Base-by-base conservation (phyloP, 2,888 invertebrate species). In the Drosophila macrothrix region DNA sequence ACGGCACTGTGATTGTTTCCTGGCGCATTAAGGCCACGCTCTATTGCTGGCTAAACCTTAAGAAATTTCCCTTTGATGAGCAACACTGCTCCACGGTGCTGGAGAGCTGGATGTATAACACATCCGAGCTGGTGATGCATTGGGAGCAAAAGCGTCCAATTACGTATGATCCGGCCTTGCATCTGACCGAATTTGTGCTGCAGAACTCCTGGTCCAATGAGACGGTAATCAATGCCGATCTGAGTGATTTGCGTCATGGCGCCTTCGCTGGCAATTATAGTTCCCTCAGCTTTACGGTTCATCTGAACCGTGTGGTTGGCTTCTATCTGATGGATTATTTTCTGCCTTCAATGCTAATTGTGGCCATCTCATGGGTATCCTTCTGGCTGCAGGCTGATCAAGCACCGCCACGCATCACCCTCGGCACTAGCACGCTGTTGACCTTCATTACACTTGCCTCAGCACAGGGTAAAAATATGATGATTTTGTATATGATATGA, bases 321-420 rank as follows among this genome's bases (percentile, higher is more conserved):
- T 97, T 96, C 92, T 97, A 97, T 92, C 94, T 97, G 76, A 96
- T 97, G 96, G 97, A 97, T 89, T 97, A 97, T 91, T 97, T 97
- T 84, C 95, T 97, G 76, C 97, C 97, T 4, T 97, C 97, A 10
- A 97, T 97, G 94, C 95, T 97, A 91, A 95, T 97, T 84, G 97
- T 97, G 3, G 96, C 96, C 9, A 96, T 97, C 87, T 97, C 97
- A 0, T 97, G 97, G 97, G 97, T 97, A 16, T 96, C 97, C 0
- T 97, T 97, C 92, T 97, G 97, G 97, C 93, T 97, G 67, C 97
- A 97, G 92, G 96, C 97, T 60, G 97, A 97, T 91, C 97, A 97
- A 43, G 95, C 97, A 19, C 96, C 97, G 2, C 97, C 97, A 16
- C 94, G 97, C 86, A 96, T 97, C 61, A 96, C 96, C 66, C 93